Conservation (phyloP, 2,113 vertebrate species). For the Pseudonaja textilis region DNA sequence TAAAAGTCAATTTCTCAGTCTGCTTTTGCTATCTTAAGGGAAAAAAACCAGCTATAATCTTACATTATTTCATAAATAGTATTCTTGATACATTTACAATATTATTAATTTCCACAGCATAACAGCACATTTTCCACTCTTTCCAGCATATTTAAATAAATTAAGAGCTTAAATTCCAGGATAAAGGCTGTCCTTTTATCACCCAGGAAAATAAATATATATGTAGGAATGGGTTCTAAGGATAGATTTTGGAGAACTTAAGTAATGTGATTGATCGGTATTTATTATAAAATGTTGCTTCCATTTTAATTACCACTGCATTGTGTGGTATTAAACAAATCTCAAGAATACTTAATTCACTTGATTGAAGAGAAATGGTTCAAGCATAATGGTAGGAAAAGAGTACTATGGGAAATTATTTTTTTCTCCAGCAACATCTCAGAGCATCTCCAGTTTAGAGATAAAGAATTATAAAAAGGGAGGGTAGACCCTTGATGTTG, state of each 20-base stretch:
- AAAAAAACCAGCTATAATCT: slow-evolving; percentile 68
- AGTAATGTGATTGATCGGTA: not conserved
- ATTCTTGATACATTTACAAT: slow-evolving; percentile 30
- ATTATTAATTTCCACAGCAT: slow-evolving; percentile 27
- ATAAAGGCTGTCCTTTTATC: not conserved
- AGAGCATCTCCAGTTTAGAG: not conserved
- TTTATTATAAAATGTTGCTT: not conserved
- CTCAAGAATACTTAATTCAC: not conserved
- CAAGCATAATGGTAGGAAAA: not conserved
- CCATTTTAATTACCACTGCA: not conserved
- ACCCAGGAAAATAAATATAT: not conserved
- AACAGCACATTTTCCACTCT: not conserved
- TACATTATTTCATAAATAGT: slow-evolving; percentile 47
- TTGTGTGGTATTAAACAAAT: not conserved
- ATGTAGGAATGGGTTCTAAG: not conserved
- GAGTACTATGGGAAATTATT: not conserved
- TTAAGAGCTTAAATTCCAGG: not conserved
- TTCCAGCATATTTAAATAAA: not conserved
- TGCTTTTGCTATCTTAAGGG: slow-evolving; percentile 67
- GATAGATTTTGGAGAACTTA: not conserved
- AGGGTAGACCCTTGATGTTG: too few species aligned
- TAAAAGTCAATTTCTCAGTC: slow-evolving; percentile 76
- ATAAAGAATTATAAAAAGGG: not conserved
- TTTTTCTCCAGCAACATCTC: not conserved
- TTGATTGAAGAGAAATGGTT: not conserved